Evolutionary conservation across 2,797 vertebrate species (phyloP).

Genomic region (Furcifer pardalis): DNA sequence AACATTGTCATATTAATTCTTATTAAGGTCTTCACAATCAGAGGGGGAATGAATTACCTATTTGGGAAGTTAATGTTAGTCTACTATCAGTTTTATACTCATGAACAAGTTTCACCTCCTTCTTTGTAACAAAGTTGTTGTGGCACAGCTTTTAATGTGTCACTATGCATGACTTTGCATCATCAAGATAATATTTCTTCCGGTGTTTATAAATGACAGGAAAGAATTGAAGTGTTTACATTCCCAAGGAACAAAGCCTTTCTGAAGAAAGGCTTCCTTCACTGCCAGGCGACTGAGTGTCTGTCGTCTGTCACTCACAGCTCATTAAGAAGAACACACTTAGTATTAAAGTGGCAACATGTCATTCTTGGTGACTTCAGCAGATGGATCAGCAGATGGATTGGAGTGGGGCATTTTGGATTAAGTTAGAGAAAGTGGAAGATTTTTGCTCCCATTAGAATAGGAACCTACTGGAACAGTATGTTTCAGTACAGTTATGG

Average conservation of each 20-base stretch:
- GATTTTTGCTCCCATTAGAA: neutral
- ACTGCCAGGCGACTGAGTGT: conserved; percentile 19
- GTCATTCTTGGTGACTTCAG: neutral
- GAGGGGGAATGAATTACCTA: neutral
- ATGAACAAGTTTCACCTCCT: conserved; percentile 22
- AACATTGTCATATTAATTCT: too few relatives aligned
- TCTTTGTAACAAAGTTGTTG: neutral
- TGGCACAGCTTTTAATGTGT: neutral
- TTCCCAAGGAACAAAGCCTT: conserved; percentile 24
- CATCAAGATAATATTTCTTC: neutral
- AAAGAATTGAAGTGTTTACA: neutral
- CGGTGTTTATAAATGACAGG: neutral
- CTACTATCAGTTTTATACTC: neutral
- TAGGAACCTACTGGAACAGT: too few relatives aligned
- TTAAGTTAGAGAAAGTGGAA: neutral
- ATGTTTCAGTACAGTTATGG: too few relatives aligned
- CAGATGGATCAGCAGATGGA: neutral
- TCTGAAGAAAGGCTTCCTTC: neutral
- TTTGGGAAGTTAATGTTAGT: conserved; percentile 4
- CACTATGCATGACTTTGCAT: conserved; percentile 5
- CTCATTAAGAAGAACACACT: conserved; percentile 1
- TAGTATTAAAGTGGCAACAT: neutral
- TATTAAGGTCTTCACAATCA: neutral
- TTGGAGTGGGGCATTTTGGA: conserved; percentile 5
- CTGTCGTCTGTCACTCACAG: neutral